Evolutionary conservation across 92 coral and sea anemone genomes (phyloP), one percentile per base, ranked within the genome.

Genomic region (Epizoanthus fatuus): DNA sequence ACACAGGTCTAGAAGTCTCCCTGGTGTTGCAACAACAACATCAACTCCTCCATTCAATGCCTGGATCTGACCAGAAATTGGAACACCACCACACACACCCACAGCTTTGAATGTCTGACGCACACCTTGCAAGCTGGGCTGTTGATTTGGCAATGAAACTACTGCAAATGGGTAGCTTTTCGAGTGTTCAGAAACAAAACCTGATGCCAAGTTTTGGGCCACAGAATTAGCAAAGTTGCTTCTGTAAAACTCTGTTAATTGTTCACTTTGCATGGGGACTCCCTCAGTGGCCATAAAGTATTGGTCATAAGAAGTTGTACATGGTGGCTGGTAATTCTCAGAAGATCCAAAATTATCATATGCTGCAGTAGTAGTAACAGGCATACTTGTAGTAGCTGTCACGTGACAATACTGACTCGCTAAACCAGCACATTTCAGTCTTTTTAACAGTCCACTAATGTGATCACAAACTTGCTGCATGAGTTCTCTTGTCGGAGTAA

Each of bases 401-500:
- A 49, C 53, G 53, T 38, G n/a, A 32, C 67, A 16, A 29, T 74
- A 52, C 72, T 11, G 38, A 60, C 44, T 44, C n/a, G 68, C 20
- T 20, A 11, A 69, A n/a, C 66, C 63, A 42, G 54, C 22, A 76
- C 56, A 17, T 47, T 55, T 72, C 10, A 95, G 72, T 52, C 82
- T 45, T 7, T 75, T 17, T 40, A 97, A 69, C 42, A 95, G 79
- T 57, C 77, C 95, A 16, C 86, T 55, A 60, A 95, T 82, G 74
- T 93, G 82, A 19, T 70, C 93, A 35, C 70, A 88, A 10, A 97
- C 93, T 55, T 97, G 99, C 75, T 93, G 97, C 98, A 97, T 95
- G 4, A 97, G 94, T 80, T 97, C 99, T 81, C 99, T 90, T 7
- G 99, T 97, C 22, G 99, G 99, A 17, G 96, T 91, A 79, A 97